Percentiles rank a stretch among this genome's conserved stretches.
phyloP scores from a whole-genome alignment of 1,140 invertebrate genomes.

The Paraescarpia echinospica region DNA sequence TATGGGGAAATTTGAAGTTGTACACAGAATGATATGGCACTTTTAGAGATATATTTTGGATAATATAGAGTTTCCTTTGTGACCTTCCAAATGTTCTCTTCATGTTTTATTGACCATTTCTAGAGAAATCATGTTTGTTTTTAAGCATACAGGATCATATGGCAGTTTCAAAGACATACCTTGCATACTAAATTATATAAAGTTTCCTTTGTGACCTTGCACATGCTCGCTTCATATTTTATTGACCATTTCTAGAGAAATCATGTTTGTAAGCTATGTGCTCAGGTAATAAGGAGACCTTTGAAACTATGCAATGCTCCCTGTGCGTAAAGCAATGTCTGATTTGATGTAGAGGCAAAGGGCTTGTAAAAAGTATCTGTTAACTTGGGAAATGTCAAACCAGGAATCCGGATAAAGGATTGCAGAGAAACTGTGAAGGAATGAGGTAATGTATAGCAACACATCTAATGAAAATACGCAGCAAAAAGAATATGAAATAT shows the following conservation, averaged over 20 bases:
- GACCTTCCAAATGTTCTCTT: neutral
- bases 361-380: neutral
- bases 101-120: neutral
- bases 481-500: slow-evolving; percentile 1
- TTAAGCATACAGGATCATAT: no score
- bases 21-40: no score
- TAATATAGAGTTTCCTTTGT: neutral
- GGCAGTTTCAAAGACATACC: no score
- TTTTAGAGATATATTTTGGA: no score
- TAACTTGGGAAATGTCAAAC: neutral
- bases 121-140: neutral
- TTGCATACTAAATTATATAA: no score
- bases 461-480: neutral
- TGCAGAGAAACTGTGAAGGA: neutral
- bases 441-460: neutral
- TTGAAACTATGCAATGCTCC: neutral
- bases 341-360: neutral
- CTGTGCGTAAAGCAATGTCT: neutral
- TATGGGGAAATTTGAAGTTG: no score
- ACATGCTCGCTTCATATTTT: neutral
- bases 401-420: neutral
- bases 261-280: neutral
- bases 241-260: neutral
- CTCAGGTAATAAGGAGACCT: neutral
- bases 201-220: neutral